Conservation (phyloP, 2,113 vertebrate genomes). For the Halcyon senegalensis region DNA sequence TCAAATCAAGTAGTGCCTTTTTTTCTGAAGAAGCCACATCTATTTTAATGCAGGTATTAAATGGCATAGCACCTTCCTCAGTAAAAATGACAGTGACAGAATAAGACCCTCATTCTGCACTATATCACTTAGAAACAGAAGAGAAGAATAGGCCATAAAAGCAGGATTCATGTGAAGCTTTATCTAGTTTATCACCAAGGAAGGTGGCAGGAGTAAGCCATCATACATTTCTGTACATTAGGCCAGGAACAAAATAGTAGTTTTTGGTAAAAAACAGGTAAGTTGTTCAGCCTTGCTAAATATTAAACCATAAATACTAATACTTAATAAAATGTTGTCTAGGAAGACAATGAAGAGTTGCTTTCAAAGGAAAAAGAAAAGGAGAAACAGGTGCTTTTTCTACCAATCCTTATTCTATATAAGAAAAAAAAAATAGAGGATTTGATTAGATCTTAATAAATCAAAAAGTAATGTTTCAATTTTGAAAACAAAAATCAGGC, state of each 20-base stretch:
- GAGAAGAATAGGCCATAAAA: slow-evolving; percentile 56
- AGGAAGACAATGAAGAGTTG: background rate
- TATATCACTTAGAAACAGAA: slow-evolving; percentile 42
- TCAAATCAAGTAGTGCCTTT: background rate
- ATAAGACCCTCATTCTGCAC: background rate
- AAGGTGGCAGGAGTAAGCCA: slow-evolving; percentile 12
- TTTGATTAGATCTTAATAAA: background rate
- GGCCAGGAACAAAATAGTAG: background rate
- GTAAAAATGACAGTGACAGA: slow-evolving; percentile 43
- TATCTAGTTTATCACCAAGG: slow-evolving; percentile 48
- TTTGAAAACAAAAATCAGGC: background rate
- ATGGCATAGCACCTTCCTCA: background rate
- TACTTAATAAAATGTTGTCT: background rate
- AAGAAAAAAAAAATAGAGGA: background rate
- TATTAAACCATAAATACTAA: slow-evolving; percentile 36
- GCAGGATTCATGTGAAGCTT: slow-evolving; percentile 53
- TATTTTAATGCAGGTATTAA: slow-evolving; percentile 39
- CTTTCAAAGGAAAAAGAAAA: background rate
- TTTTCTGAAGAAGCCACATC: slow-evolving; percentile 1
- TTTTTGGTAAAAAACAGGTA: background rate
- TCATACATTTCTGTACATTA: slow-evolving; percentile 14
- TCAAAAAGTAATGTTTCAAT: background rate
- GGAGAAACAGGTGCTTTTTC: accelerated
- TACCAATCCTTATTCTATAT: background rate
- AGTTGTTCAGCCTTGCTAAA: background rate